Percentiles rank a stretch among this genome's conserved stretches.
These are phyloP conservation scores for Barbus barbus DNA, from an alignment of 2,113 vertebrate genomes.

Conservation along the genomic window DNA sequence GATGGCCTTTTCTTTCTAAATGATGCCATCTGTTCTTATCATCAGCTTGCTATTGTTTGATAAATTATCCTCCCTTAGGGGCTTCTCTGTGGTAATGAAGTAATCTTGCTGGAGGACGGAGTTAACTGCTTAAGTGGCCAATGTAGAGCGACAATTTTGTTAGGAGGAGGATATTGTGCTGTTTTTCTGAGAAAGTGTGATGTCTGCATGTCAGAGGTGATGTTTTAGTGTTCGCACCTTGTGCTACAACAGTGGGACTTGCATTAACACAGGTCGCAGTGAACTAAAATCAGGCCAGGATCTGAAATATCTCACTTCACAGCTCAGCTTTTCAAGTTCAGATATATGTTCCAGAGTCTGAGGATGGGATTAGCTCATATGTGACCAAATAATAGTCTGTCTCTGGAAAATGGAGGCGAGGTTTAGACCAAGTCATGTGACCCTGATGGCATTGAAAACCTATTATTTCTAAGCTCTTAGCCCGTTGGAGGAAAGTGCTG, in stretches of 20 bases:
- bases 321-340: slow-evolving; percentile 12
- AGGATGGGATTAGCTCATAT: slow-evolving; percentile 2
- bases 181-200: slow-evolving; percentile 54
- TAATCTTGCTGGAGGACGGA: slow-evolving; percentile 41
- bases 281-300: background rate
- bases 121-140: slow-evolving; percentile 62
- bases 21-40: slow-evolving; percentile 59
- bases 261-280: background rate
- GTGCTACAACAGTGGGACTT: slow-evolving; percentile 1
- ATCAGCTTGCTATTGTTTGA: slow-evolving; percentile 51
- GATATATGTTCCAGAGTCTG: slow-evolving; percentile 10
- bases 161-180: slow-evolving; percentile 49
- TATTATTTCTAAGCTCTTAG: background rate
- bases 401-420: slow-evolving; percentile 31
- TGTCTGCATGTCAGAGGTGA: slow-evolving; percentile 33
- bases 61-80: slow-evolving; percentile 55
- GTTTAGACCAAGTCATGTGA: slow-evolving; percentile 20
- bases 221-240: background rate
- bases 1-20: slow-evolving; percentile 37
- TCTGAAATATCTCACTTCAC: background rate
- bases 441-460: background rate
- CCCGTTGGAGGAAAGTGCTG: background rate
- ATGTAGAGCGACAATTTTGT: slow-evolving; percentile 60
- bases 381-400: background rate
- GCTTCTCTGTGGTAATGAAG: slow-evolving; percentile 53